Evolutionary conservation across 1,140 invertebrate species (phyloP).

Genomic region (Cyrtorhinus lividipennis): DNA sequence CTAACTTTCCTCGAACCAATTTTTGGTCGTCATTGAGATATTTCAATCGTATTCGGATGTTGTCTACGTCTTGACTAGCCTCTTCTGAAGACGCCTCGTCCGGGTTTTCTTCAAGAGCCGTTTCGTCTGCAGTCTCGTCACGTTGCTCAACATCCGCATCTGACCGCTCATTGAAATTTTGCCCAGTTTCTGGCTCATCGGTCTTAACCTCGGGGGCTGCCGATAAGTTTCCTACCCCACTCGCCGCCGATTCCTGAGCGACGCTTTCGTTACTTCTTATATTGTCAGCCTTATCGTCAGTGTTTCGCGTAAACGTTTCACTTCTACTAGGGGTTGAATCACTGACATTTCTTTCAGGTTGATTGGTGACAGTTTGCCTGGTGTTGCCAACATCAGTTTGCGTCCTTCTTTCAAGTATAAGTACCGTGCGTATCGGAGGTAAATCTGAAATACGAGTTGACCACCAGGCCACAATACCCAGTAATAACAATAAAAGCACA

Average conservation of each 20-base stretch:
- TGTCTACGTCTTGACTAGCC: slow-evolving; percentile 24
- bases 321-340: slow-evolving; percentile 7
- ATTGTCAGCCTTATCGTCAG: too few relatives aligned
- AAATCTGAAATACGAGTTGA: slow-evolving; percentile 42
- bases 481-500: slow-evolving; percentile 40
- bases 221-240: too few relatives aligned
- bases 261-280: too few relatives aligned
- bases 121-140: slow-evolving; percentile 9
- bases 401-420: slow-evolving; percentile 33
- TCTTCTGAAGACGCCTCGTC: neutral
- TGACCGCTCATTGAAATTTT: neutral
- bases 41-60: slow-evolving; percentile 63
- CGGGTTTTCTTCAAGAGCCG: neutral
- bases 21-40: slow-evolving; percentile 76
- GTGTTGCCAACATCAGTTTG: neutral
- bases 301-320: too few relatives aligned
- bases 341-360: slow-evolving; percentile 26
- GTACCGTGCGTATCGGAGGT: slow-evolving; percentile 34
- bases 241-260: too few relatives aligned
- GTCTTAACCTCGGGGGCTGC: too few relatives aligned
- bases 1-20: slow-evolving; percentile 55
- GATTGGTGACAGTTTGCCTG: slow-evolving; percentile 26
- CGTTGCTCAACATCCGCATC: neutral
- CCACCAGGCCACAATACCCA: slow-evolving; percentile 54
- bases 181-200: slow-evolving; percentile 6